Percentiles rank a stretch among this genome's conserved stretches.
Conservation (phyloP, 2,113 vertebrate genomes). For the Romanogobio albipinnatus region DNA sequence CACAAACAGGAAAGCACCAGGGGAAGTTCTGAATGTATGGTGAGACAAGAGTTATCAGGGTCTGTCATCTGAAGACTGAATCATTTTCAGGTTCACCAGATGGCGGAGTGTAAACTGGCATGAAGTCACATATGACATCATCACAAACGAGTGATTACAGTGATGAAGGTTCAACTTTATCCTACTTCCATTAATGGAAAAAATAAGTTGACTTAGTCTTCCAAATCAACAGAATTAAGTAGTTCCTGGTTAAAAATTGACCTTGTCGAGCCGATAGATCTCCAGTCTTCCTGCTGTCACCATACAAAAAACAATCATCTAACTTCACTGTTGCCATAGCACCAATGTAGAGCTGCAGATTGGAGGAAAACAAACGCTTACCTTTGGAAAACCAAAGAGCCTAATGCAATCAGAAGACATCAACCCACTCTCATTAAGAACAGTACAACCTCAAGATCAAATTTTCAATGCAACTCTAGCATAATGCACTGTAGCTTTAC, state of each 20-base stretch:
- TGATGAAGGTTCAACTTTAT: slow-evolving; percentile 16
- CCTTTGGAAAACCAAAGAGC: background rate
- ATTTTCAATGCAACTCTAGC: background rate
- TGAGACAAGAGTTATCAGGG: background rate
- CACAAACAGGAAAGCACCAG: slow-evolving; percentile 5
- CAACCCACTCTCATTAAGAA: background rate
- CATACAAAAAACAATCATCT: background rate
- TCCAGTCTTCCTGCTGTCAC: background rate
- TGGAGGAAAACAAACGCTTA: background rate
- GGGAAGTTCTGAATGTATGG: background rate
- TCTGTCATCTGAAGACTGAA: background rate
- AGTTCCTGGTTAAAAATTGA: background rate
- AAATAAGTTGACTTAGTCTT: background rate
- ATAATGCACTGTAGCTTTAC: background rate
- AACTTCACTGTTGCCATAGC: background rate
- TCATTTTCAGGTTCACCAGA: background rate
- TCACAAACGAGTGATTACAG: background rate
- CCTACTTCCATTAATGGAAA: background rate
- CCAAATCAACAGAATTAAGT: background rate
- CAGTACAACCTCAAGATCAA: background rate
- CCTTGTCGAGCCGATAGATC: background rate
- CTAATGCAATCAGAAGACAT: background rate
- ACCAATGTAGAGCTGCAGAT: background rate
- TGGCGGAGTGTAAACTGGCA: slow-evolving; percentile 1
- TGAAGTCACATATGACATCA: background rate